A percentile compares a stretch with the other conserved stretches of the same genome.
Evolutionary conservation across 2,797 vertebrate species (phyloP).

Genomic region (Staurois parvus): DNA sequence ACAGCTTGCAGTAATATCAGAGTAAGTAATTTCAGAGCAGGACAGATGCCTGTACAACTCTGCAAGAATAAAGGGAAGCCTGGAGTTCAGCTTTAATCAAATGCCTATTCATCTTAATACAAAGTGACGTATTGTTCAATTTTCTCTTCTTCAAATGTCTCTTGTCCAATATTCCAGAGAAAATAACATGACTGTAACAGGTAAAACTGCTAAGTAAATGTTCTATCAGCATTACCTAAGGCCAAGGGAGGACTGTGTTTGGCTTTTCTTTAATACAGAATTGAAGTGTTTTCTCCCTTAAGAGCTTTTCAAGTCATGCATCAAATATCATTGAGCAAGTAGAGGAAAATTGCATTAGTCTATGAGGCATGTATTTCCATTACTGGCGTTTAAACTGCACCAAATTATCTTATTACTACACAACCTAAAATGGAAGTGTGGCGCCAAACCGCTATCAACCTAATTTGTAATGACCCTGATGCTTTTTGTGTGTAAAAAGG

Average conservation of each 20-base stretch:
- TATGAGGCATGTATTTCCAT: constrained; percentile 65
- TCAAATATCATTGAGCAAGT: constrained; percentile 68
- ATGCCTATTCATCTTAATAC: neutral
- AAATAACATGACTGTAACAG: constrained; percentile 33
- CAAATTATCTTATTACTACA: constrained; percentile 69
- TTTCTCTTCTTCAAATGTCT: neutral
- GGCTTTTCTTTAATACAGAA: constrained; percentile 11
- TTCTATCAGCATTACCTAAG: neutral
- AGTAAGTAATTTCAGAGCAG: too few species aligned
- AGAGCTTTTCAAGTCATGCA: constrained; percentile 65
- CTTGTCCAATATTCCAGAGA: constrained; percentile 18
- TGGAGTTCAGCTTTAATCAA: neutral
- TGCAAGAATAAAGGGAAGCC: too few species aligned
- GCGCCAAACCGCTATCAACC: constrained; percentile 67
- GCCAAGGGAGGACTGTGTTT: constrained; percentile 2
- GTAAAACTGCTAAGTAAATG: constrained; percentile 48
- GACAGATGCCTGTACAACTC: too few species aligned
- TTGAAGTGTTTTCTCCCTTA: constrained; percentile 60
- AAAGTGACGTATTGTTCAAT: neutral
- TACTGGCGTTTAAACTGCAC: constrained; percentile 64
- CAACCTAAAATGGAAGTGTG: constrained; percentile 64
- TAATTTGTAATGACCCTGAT: constrained; percentile 68
- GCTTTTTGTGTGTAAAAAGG: constrained; percentile 57
- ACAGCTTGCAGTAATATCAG: too few species aligned
- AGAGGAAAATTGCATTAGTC: constrained; percentile 70